phyloP scores from a whole-genome alignment of 2,113 vertebrate genomes.

The Centropus unirufus region DNA sequence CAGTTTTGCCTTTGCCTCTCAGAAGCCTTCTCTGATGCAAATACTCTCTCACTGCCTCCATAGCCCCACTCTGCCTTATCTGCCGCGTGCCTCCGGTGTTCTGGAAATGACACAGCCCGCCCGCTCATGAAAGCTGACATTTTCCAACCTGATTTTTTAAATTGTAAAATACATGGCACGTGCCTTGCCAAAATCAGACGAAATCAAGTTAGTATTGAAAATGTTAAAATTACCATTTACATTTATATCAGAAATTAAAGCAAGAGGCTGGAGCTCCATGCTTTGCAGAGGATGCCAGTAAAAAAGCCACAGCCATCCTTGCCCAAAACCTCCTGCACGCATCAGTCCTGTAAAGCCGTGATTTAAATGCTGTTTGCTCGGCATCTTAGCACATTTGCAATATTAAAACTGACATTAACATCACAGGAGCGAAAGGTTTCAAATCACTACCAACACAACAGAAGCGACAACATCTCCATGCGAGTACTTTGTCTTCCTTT shows the following conservation, averaged over 20 bases:
- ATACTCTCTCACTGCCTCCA: background rate
- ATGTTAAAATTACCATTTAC: conserved; percentile 56
- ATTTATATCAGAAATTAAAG: conserved; percentile 20
- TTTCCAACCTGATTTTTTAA: conserved; percentile 18
- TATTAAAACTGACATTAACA: conserved; percentile 49
- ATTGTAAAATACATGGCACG: background rate
- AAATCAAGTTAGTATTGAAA: conserved; percentile 17
- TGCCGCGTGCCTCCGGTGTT: background rate
- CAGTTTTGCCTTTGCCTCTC: background rate
- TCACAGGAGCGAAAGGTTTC: conserved; percentile 21
- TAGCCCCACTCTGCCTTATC: background rate
- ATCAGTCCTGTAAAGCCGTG: background rate
- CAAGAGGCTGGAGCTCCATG: background rate
- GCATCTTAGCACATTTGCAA: conserved; percentile 3
- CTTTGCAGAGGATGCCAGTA: background rate
- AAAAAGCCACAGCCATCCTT: background rate
- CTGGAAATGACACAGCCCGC: background rate
- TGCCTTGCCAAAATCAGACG: conserved; percentile 6
- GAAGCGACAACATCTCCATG: background rate
- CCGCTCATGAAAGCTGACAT: conserved; percentile 37
- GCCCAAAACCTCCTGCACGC: background rate
- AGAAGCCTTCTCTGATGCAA: background rate
- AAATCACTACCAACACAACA: background rate
- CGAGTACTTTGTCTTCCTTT: background rate
- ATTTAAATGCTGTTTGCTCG: background rate